Evolutionary conservation across 2,113 vertebrate genomes (phyloP).

Genomic region (Perca schrenkii): DNA sequence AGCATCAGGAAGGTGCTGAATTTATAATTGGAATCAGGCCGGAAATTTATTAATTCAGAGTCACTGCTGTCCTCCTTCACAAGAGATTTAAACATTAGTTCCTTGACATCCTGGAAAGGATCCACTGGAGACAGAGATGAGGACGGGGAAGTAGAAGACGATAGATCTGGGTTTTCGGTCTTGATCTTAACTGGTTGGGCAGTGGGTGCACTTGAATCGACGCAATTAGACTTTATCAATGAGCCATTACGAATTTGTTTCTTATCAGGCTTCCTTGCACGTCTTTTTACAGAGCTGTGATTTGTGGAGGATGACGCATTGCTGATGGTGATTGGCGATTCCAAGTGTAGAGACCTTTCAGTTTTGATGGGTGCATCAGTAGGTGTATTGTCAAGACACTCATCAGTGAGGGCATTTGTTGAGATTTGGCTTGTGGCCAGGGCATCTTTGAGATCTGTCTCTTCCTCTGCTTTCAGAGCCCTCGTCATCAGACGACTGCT

Average conservation of each 20-base stretch:
- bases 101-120: constrained; percentile 88
- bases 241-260: constrained; percentile 72
- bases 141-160: constrained; percentile 61
- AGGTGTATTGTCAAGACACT: constrained; percentile 19
- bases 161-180: constrained; percentile 70
- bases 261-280: constrained; percentile 72
- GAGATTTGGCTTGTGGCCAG: constrained; percentile 49
- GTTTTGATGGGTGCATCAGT: constrained; percentile 44
- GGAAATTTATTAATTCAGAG: constrained; percentile 79
- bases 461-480: constrained; percentile 77
- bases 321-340: constrained; percentile 11
- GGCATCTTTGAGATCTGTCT: constrained; percentile 65
- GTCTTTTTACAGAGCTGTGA: constrained; percentile 68
- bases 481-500: constrained; percentile 79
- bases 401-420: constrained; percentile 5
- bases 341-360: constrained; percentile 40
- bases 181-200: constrained; percentile 62
- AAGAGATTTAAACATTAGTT: constrained; percentile 88
- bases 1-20: constrained; percentile 97
- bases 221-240: constrained; percentile 41
- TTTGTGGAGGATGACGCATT: constrained; percentile 20
- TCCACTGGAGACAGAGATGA: constrained; percentile 82
- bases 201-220: neutral
- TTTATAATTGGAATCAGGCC: constrained; percentile 91
- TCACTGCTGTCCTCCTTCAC: constrained; percentile 83